These are phyloP conservation scores for Euplexia lucipara DNA, from an alignment of 2,888 invertebrate genomes.

Conservation along the genomic window DNA sequence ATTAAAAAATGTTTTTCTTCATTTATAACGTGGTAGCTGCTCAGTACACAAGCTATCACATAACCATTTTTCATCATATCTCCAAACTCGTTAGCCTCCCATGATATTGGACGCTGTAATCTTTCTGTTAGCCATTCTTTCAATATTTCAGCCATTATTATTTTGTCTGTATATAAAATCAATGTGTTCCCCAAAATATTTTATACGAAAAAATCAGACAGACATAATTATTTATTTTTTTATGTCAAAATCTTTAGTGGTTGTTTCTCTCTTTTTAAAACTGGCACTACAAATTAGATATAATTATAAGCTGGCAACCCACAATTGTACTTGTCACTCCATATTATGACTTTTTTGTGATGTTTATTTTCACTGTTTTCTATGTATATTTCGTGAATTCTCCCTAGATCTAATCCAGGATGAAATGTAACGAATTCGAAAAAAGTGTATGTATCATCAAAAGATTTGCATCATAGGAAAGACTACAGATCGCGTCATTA, in stretches of 20 bases:
- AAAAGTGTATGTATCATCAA: constrained; percentile 77
- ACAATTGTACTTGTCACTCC: constrained; percentile 61
- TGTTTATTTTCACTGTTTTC: constrained; percentile 89
- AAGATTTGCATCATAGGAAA: constrained; percentile 44
- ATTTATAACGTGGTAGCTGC: constrained; percentile 91
- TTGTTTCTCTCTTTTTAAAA: not conserved
- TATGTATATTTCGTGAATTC: constrained; percentile 78
- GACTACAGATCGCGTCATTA: constrained; percentile 62
- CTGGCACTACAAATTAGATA: no score
- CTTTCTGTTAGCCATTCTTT: constrained; percentile 91
- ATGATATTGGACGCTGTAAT: constrained; percentile 89
- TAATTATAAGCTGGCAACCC: constrained; percentile 47
- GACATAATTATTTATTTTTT: not conserved
- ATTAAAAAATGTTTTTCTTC: constrained; percentile 89
- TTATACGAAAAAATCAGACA: constrained; percentile 1
- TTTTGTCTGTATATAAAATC: constrained; percentile 17
- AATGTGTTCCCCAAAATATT: constrained; percentile 1
- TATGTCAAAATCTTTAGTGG: not conserved
- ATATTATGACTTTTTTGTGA: constrained; percentile 88
- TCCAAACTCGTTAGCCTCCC: constrained; percentile 90
- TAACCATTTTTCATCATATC: constrained; percentile 91
- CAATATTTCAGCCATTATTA: constrained; percentile 91
- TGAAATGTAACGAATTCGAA: constrained; percentile 86
- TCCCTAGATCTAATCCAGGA: constrained; percentile 73
- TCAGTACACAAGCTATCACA: constrained; percentile 89